Percentiles rank a stretch among this genome's conserved stretches.
These are phyloP conservation scores for Stictonetta naevosa DNA, from an alignment of 2,113 vertebrate genomes.

Conservation along the genomic window DNA sequence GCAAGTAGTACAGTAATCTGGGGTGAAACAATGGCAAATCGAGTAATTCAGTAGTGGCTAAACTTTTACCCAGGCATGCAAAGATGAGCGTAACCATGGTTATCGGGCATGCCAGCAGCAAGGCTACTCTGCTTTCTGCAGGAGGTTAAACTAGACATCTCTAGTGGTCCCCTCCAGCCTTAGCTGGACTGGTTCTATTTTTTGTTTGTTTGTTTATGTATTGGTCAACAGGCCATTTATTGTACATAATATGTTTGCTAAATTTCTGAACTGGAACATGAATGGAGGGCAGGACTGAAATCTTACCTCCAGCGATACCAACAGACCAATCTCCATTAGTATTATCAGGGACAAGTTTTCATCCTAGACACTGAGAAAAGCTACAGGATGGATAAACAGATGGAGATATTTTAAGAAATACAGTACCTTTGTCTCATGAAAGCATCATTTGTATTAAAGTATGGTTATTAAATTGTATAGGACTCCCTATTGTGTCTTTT, in stretches of 20 bases:
- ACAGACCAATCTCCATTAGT: accelerated
- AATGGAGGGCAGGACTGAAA: background rate
- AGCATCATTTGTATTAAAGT: background rate
- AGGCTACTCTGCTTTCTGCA: background rate
- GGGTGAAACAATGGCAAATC: too few relatives aligned
- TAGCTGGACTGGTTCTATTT: background rate
- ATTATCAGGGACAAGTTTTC: background rate
- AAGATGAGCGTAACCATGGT: too few relatives aligned
- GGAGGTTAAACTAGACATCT: background rate
- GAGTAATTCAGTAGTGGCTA: too few relatives aligned
- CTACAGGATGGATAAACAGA: background rate
- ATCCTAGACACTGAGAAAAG: background rate
- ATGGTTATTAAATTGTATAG: background rate
- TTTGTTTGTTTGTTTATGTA: background rate
- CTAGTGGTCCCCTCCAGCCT: background rate
- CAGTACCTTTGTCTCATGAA: background rate
- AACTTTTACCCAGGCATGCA: too few relatives aligned
- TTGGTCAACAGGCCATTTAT: too few relatives aligned
- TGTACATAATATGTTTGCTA: too few relatives aligned
- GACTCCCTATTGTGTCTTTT: too few relatives aligned
- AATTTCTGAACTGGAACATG: background rate
- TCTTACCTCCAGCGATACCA: accelerated
- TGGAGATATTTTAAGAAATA: background rate
- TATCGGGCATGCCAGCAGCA: too few relatives aligned
- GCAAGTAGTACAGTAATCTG: too few relatives aligned